Evolutionary conservation across 2,888 invertebrate species (phyloP).

Genomic region (Tetanocera ferruginea): DNA sequence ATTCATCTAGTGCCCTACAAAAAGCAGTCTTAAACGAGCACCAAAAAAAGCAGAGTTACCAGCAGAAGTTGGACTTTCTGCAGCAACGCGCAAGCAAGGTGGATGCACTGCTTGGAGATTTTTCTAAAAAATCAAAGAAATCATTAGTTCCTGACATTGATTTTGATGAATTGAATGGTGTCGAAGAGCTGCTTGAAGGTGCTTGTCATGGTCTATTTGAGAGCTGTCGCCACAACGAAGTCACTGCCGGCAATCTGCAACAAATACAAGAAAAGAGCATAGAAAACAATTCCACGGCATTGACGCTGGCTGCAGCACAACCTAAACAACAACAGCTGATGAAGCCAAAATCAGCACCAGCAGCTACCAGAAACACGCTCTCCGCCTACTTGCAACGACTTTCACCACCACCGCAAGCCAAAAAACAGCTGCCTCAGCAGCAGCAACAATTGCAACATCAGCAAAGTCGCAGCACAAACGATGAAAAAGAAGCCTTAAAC

Average conservation of each 20-base stretch:
- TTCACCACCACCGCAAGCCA: background rate
- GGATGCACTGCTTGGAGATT: background rate
- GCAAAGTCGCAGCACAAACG: background rate
- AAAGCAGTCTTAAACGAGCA: background rate
- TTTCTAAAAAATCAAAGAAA: background rate
- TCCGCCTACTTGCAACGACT: background rate
- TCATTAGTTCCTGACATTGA: slow-evolving; percentile 13
- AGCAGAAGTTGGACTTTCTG: background rate
- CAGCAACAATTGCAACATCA: background rate
- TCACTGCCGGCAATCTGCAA: background rate
- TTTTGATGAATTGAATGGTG: background rate
- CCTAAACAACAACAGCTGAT: background rate
- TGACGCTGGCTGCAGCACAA: background rate
- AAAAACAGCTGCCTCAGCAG: background rate
- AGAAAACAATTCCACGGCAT: background rate
- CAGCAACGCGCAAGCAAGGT: slow-evolving; percentile 42
- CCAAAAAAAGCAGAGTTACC: background rate
- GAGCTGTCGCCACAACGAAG: slow-evolving; percentile 45
- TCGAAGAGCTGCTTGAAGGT: slow-evolving; percentile 29
- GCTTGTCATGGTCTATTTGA: slow-evolving; percentile 48
- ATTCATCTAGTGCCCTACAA: background rate
- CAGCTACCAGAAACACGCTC: background rate
- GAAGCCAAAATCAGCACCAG: background rate
- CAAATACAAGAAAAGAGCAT: background rate
- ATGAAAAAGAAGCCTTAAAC: background rate